Percentiles rank a stretch among this genome's conserved stretches.
These are phyloP conservation scores for Caenorhabditis wallacei DNA, from an alignment of 2,888 invertebrate genomes.

Conservation along the genomic window DNA sequence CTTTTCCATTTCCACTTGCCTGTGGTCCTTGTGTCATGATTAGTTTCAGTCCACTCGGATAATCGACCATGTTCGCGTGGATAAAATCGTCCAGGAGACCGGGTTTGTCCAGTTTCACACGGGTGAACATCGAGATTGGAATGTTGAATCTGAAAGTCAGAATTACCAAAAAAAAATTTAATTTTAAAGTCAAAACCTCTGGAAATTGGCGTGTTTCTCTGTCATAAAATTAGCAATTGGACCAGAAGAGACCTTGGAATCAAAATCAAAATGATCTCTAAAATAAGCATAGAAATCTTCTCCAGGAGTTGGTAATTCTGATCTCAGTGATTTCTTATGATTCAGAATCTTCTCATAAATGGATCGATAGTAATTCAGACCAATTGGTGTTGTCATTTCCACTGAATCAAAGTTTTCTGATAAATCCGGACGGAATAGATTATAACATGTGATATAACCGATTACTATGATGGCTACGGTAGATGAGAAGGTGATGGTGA, in stretches of 20 bases:
- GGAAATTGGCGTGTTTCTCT: background rate
- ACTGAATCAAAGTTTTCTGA: background rate
- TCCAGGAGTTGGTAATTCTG: background rate
- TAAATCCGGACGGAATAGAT: too few species aligned
- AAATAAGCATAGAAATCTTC: background rate
- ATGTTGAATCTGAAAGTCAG: background rate
- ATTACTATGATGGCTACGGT: too few species aligned
- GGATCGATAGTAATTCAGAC: background rate
- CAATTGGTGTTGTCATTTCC: background rate
- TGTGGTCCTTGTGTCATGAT: slow-evolving; percentile 1
- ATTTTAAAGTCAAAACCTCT: background rate
- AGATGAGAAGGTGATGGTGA: too few species aligned
- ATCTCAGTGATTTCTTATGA: background rate
- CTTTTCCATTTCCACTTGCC: background rate
- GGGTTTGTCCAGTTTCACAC: background rate
- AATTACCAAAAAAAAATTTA: background rate
- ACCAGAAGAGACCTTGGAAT: background rate
- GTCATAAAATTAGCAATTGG: background rate
- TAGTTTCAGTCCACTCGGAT: background rate
- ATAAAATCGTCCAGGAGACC: background rate
- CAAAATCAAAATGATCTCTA: background rate
- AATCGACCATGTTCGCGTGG: background rate
- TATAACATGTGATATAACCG: too few species aligned
- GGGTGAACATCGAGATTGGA: background rate
- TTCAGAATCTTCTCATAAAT: background rate